Evolutionary conservation across 2,113 vertebrate genomes (phyloP).

Genomic region (Barnardius zonarius): DNA sequence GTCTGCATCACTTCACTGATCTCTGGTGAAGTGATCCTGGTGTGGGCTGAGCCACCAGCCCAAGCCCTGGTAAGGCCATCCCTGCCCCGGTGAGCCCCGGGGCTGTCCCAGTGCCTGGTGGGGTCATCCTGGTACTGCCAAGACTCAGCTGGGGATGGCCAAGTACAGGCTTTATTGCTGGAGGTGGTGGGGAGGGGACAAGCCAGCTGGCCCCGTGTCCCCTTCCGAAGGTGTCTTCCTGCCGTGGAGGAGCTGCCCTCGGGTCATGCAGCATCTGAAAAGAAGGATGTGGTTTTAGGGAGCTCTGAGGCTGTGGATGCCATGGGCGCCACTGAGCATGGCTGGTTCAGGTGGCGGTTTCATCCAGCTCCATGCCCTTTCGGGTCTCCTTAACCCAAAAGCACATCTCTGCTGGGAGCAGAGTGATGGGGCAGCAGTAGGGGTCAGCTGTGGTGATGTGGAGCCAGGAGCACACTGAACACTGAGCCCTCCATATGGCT

Average conservation of each 20-base stretch:
- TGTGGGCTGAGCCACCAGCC: background rate
- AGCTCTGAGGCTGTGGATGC: background rate
- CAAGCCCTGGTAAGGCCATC: background rate
- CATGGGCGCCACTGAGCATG: rapidly evolving
- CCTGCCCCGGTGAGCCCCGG: rapidly evolving
- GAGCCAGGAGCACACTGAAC: background rate
- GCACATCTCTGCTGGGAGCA: background rate
- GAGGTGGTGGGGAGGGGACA: background rate
- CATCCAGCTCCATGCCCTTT: rapidly evolving
- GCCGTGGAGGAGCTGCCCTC: background rate
- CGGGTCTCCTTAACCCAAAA: rapidly evolving
- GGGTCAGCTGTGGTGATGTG: rapidly evolving
- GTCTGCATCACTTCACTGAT: rapidly evolving
- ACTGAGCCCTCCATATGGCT: background rate
- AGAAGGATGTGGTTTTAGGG: background rate
- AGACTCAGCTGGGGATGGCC: background rate
- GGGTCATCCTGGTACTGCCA: rapidly evolving
- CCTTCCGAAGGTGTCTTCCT: background rate
- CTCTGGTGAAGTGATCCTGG: rapidly evolving
- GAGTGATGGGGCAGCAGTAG: background rate
- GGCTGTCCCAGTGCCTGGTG: background rate
- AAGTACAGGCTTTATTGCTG: background rate
- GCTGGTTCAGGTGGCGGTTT: background rate
- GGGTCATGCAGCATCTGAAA: background rate
- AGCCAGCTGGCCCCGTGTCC: background rate